phyloP scores from a whole-genome alignment of 2,113 vertebrate species.

The Chunga burmeisteri region DNA sequence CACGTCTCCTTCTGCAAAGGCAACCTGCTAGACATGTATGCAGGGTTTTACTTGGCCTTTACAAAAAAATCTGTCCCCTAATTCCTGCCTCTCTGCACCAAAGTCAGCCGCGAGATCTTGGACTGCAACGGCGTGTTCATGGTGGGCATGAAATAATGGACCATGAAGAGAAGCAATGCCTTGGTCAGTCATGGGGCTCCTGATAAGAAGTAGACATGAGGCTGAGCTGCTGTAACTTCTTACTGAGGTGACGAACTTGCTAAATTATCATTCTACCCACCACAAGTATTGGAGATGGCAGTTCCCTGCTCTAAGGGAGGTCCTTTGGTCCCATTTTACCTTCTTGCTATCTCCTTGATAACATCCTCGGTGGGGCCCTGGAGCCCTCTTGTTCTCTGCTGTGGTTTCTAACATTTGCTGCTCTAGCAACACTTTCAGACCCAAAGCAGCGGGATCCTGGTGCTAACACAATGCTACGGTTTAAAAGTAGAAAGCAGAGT shows the following conservation, averaged over 20 bases:
- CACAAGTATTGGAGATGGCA: not conserved
- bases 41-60: not conserved
- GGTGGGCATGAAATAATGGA: not conserved
- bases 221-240: not conserved
- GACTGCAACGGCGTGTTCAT: accelerated
- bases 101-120: not conserved
- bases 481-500: not conserved
- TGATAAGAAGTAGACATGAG: not conserved
- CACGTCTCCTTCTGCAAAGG: not conserved
- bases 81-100: not conserved
- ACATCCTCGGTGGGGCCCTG: not conserved
- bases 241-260: not conserved
- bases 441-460: not conserved
- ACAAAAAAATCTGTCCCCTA: not conserved
- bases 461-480: not conserved
- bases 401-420: not conserved
- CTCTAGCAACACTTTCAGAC: not conserved
- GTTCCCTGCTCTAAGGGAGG: not conserved
- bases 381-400: not conserved
- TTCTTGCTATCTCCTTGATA: not conserved
- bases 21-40: not conserved
- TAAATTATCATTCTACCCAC: not conserved
- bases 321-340: not conserved
- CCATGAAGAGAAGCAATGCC: not conserved
- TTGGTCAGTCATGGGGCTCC: not conserved